Percentiles rank a stretch among this genome's conserved stretches.
phyloP scores from a whole-genome alignment of 2,888 invertebrate species.

The Tachina lurida region DNA sequence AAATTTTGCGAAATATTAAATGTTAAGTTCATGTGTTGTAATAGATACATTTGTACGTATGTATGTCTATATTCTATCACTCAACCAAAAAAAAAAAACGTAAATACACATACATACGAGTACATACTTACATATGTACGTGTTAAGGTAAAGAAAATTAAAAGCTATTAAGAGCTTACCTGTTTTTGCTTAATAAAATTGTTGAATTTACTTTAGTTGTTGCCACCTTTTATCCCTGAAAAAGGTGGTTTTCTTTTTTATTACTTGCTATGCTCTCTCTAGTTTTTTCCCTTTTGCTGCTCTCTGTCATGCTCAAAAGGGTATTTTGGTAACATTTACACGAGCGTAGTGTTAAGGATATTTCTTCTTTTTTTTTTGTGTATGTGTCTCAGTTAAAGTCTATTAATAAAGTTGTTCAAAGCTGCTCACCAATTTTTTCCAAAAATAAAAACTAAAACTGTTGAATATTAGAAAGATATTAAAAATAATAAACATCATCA shows the following conservation, averaged over 20 bases:
- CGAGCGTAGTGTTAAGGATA: conserved; percentile 46
- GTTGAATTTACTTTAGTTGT: conserved; percentile 55
- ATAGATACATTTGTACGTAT: background rate
- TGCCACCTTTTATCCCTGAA: conserved; percentile 48
- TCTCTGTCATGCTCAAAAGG: conserved; percentile 67
- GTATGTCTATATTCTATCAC: background rate
- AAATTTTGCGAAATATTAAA: conserved; percentile 9
- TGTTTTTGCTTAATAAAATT: conserved; percentile 22
- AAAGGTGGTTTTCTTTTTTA: conserved; percentile 26
- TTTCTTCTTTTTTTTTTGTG: conserved; percentile 51
- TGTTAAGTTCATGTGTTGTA: background rate
- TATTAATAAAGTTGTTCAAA: conserved; percentile 55
- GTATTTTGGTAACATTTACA: conserved; percentile 44
- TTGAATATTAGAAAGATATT: conserved; percentile 46
- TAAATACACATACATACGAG: too few species aligned
- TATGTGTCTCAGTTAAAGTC: conserved; percentile 57
- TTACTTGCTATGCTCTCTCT: conserved; percentile 34
- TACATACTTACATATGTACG: too few species aligned
- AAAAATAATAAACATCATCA: conserved; percentile 8
- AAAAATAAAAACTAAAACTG: conserved; percentile 47
- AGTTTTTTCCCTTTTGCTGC: background rate
- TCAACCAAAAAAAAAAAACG: too few species aligned
- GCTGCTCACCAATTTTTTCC: conserved; percentile 31
- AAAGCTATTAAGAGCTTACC: conserved; percentile 32
- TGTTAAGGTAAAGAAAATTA: background rate